Base-by-base conservation (phyloP, 2,797 vertebrate genomes). In the Enteromius trimaculatus region DNA sequence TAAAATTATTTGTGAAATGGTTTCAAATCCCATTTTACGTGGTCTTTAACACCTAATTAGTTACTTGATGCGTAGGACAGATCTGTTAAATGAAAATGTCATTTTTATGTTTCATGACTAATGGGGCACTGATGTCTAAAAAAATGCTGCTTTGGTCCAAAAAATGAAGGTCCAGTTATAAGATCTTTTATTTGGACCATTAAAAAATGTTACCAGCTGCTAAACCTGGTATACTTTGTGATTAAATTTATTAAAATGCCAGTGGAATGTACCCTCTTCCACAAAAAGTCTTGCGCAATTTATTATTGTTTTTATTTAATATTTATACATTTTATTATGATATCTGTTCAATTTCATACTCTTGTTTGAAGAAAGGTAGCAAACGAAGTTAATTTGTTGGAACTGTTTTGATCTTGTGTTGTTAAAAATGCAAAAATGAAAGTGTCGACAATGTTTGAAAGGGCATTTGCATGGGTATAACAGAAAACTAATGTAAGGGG, bases 391-490 rank as follows among this genome's bases (percentile, higher is more conserved):
- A 21, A 47, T 49, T 66, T 44, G 23, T 64, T 34, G 79, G 47
- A 77, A 71, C 47, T 77, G 31, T 72, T 65, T 69, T 49, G 44
- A 39, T 66, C 49, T 77, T 84, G 66, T 72, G 65, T 65, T 49
- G 65, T 81, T 71, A 47, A 81, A 44, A 72, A 72, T 66, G 51
- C 49, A 82, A 78, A 70, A 77, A 26, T 29, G 31, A 55, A 55
- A 49, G 77, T 77, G 31, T 51, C 2, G 16, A 19, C n/a, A 80
- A 39, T 37, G 26, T 55, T 23, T 74, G 26, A 70, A 76, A 31
- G 47, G 74, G 74, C 47, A 78, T 80, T 51, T 81, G 81, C 80
- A 86, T 88, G 84, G 78, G 86, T 49, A 84, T 77, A 51, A 78
- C 82, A 13, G 83, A 39, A 86, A 86, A 85, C 34, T 69, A 82